Evolutionary conservation across 1,140 invertebrate genomes (phyloP), one percentile per base, ranked within the genome.

Genomic region (Dysdera silvatica): DNA sequence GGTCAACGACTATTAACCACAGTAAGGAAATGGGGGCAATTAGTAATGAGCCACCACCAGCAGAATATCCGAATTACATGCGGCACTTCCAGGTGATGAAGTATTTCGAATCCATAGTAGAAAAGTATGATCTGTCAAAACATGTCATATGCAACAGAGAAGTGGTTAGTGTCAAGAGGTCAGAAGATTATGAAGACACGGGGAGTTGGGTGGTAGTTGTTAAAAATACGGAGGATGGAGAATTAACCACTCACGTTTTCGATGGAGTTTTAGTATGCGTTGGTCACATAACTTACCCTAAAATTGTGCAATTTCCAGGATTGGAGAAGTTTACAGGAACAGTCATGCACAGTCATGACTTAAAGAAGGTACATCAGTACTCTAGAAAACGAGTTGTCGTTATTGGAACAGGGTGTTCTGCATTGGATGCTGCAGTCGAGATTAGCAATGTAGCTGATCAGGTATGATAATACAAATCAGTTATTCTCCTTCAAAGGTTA

Each of bases 371-470:
- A 18, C 45, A 49, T n/a, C 68, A 72, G 7, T 77, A 71, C 60
- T 73, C 74, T 54, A 73, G 72, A 33, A 75, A 77, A 66, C 67
- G 67, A 24, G 75, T 79, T 7, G 68, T 80, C n/a, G 70, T 81
- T n/a, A 66, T 81, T 18, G 80, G 80, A 10, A 75, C 82, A 35
- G 80, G 80, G 10, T 82, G 81, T 69, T 82, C 81, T 10, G 79
- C 76, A 23, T 71, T 74, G 7, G 80, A 82, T 68, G 77, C 79
- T 43, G 80, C 79, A 26, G 78, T 79, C 8, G 80, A 82, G 55
- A 61, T 80, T 14, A 74, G 74, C 28, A 73, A 73, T 55, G 71
- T 78, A 18, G 72, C 78, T 33, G 71, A 75, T 59, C 62, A 78
- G 73, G 79, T 78, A 71, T 58, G 32, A 20, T 14, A 37, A 8